Evolutionary conservation across 2,888 invertebrate species (phyloP).

Genomic region (Azorinus chamasolen): DNA sequence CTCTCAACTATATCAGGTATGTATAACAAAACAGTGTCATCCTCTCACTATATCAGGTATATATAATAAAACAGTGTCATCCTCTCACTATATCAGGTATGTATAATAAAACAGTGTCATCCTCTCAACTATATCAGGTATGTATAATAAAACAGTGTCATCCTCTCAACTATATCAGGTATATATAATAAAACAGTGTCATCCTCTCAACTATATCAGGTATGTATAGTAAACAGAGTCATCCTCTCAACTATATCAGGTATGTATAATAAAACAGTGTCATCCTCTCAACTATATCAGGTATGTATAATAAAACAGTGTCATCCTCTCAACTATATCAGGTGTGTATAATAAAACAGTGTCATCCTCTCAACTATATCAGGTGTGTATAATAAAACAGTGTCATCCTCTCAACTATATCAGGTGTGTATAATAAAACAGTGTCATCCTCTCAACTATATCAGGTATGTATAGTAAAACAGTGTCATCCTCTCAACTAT

Average conservation of each 20-base stretch:
- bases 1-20: conserved; percentile 96
- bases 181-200: conserved; percentile 99
- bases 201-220: conserved; percentile 98
- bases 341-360: conserved; percentile 99
- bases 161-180: too few species aligned
- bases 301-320: conserved; percentile 65
- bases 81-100: too few species aligned
- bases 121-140: conserved; percentile 97
- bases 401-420: too few species aligned
- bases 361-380: conserved; percentile 99
- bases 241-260: too few species aligned
- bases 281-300: conserved; percentile 99
- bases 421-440: conserved; percentile 99
- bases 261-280: conserved; percentile 97
- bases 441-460: conserved; percentile 99
- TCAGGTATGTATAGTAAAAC: conserved; percentile 89
- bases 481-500: conserved; percentile 99
- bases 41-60: conserved; percentile 96
- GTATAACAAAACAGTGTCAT: conserved; percentile 92
- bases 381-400: conserved; percentile 86
- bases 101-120: conserved; percentile 99
- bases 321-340: too few species aligned
- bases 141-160: neutral
- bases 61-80: neutral
- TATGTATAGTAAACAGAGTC: conserved; percentile 57